Percentiles rank a stretch among this genome's conserved stretches.
These are phyloP conservation scores for Trachelus tabidus DNA, from an alignment of 2,888 invertebrate species.

Conservation along the genomic window DNA sequence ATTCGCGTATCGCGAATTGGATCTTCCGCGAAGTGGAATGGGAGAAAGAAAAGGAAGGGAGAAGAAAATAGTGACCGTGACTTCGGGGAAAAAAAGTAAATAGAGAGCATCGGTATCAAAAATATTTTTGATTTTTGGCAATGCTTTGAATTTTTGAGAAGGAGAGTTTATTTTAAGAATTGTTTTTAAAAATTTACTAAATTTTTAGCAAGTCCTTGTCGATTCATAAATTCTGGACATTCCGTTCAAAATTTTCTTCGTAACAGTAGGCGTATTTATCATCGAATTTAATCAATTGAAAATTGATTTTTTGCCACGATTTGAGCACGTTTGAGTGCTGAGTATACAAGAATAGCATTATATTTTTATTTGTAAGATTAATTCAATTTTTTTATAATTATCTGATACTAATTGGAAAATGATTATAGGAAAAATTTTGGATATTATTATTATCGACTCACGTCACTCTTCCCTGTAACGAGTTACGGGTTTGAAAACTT, in stretches of 20 bases:
- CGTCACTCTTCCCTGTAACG: not conserved
- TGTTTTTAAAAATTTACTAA: not conserved
- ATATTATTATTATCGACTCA: not conserved
- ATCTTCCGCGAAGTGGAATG: not conserved
- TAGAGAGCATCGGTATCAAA: not conserved
- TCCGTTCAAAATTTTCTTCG: not conserved
- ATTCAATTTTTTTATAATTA: not conserved
- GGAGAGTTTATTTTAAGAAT: not conserved
- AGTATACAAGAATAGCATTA: not conserved
- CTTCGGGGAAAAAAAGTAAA: not conserved
- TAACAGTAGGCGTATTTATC: not conserved
- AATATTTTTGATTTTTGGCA: not conserved
- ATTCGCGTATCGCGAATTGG: slow-evolving; percentile 3
- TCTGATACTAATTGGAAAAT: not conserved
- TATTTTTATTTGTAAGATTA: not conserved
- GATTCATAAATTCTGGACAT: not conserved
- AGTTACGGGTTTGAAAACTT: not conserved
- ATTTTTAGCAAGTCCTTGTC: not conserved
- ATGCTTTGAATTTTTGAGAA: not conserved
- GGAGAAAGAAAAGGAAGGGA: not conserved
- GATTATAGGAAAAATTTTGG: not conserved
- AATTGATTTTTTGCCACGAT: not conserved
- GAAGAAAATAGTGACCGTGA: not conserved
- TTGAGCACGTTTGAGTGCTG: too few relatives aligned
- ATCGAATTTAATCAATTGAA: not conserved